Base-by-base conservation (phyloP, 2,888 invertebrate species). In the Tetragonula carbonaria region DNA sequence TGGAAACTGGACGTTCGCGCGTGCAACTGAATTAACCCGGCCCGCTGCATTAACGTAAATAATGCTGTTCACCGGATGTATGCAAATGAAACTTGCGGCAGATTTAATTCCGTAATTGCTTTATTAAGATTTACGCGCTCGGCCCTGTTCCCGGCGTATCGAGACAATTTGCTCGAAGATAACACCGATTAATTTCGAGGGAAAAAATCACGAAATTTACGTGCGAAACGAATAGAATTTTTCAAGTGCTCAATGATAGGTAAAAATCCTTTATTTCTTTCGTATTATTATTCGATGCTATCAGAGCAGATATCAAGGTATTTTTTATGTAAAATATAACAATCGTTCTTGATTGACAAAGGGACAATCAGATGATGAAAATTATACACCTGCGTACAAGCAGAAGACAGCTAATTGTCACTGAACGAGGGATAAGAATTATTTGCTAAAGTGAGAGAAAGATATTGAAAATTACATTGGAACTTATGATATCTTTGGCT, bases 91-190 rank as follows among this genome's bases (percentile, higher is more conserved):
- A 55, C 18, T 57, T 57, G 73, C 73, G 51, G 45, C 63, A 73
- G 38, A 77, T 73, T 77, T 72, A 63, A 77, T 77, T 77, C 53
- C 73, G 63, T 77, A 72, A 77, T 77, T 72, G 73, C 77, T 53
- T 73, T 73, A 21, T 71, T 72, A 51, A 77, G 50, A 77, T 73
- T 63, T 62, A 63, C 63, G 28, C 57, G 73, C 45, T 18, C 23
- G 33, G 62, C 23, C 38, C 16, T 23, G 33, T 51, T 38, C 53
- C 18, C 33, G 28, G 33, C 28, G 4, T 50, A 74, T 74, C 21
- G 63, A 33, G 50, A 16, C 21, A 74, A 73, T 73, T 73, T 51
- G 33, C 6, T 2, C 21, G 0, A 16, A 8, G 51, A 21, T 28
- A 21, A 21, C 6, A 13, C 14, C 5, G 14, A 62, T 73, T 33